Base-by-base conservation (phyloP, 2,113 vertebrate species). In the Isurus oxyrinchus region DNA sequence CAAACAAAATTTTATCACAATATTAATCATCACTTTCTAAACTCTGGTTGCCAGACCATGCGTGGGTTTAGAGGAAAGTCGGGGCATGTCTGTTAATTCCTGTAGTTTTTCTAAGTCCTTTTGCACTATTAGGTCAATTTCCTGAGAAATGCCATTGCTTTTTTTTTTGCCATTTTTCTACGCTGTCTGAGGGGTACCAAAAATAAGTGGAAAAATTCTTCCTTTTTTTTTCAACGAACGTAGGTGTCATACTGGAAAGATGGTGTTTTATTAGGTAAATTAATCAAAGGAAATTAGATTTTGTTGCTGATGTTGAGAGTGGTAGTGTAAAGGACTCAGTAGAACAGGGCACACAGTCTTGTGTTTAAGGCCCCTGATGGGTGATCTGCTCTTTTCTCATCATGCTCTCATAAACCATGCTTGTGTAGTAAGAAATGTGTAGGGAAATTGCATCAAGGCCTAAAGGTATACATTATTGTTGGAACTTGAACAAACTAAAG, bases 241-340 rank as follows among this genome's bases (percentile, higher is more conserved):
- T 16, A 93, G 35, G 57, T 2, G n/a, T 40, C 59, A 63, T 3
- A 93, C 35, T n/a, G 6, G 35, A 93, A 61, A 84, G 40, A 40
- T 84, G 16, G 3, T 91, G 88, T 35, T 91, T 91, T n/a, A n/a
- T 61, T 57, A 91, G 57, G 55, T 14, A 91, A 91, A 55, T 61
- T 55, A 91, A 91, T 91, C 31, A 1, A 63, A 93, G 13, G 31
- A 40, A 93, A 93, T 63, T 21, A 31, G 40, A 16, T 61, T 93
- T 93, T 93, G 90, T 61, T 93, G 55, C 35, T 93, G 57, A n/a
- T 91, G 53, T 90, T 90, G n/a, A 61, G 88, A 63, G 57, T 93
- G 57, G 57, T 31, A 84, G n/a, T n/a, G 19, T 84, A 84, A 84
- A 84, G 79, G 79, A 44, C n/a, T 84, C n/a, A 84, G 79, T 84